Conservation (phyloP, 2,888 invertebrate genomes). For the Polyommatus iphigenia region DNA sequence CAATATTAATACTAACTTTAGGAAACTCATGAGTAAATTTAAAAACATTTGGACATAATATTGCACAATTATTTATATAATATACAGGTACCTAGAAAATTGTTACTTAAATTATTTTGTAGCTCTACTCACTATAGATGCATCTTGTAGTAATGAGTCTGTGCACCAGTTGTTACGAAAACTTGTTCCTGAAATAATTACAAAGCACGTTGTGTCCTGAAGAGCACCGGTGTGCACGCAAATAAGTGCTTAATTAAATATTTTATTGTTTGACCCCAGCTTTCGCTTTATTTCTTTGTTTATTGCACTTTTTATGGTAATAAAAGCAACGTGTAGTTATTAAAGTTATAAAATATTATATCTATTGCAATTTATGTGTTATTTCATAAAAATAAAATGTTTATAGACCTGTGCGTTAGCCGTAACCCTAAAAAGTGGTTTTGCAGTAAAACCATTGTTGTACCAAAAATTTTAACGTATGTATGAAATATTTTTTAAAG, state of each 20-base stretch:
- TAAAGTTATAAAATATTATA: neutral
- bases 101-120: neutral
- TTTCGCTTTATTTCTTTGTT: neutral
- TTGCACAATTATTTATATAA: neutral
- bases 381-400: neutral
- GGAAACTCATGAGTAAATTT: neutral
- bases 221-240: neutral
- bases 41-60: neutral
- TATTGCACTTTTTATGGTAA: conserved; percentile 28
- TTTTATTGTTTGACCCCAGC: neutral
- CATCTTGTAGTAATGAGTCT: neutral
- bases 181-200: conserved; percentile 23
- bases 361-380: neutral
- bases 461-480: too few relatives aligned
- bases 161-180: neutral
- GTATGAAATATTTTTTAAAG: too few relatives aligned
- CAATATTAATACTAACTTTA: neutral
- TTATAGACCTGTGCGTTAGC: neutral
- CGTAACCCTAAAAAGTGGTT: too few relatives aligned
- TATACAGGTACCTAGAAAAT: neutral
- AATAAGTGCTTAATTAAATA: conserved; percentile 2
- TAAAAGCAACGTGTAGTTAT: neutral
- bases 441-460: too few relatives aligned
- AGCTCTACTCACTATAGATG: neutral
- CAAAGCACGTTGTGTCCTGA: neutral